Evolutionary conservation across 2,113 vertebrate genomes (phyloP).

Genomic region (Odobenus rosmarus): DNA sequence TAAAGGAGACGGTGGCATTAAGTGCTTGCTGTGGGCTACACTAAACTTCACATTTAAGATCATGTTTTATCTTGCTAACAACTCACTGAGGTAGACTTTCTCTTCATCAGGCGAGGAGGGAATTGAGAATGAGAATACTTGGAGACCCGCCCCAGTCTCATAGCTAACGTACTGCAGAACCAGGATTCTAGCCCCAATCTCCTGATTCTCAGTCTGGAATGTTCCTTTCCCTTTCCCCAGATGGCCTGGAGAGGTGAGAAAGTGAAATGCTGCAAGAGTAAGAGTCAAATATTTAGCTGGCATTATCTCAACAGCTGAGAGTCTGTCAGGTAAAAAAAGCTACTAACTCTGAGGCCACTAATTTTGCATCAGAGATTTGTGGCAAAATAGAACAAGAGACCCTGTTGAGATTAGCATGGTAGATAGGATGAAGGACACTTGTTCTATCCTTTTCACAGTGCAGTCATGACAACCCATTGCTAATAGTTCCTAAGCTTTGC

Average conservation of each 20-base stretch:
- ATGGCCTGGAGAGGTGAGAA: slow-evolving; percentile 47
- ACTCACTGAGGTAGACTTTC: background rate
- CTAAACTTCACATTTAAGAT: background rate
- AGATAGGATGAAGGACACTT: background rate
- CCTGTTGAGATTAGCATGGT: background rate
- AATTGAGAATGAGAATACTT: background rate
- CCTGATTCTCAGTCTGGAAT: background rate
- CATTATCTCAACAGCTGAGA: background rate
- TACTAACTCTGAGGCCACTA: background rate
- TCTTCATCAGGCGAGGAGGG: background rate
- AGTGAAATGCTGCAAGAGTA: background rate
- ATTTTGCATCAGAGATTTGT: background rate
- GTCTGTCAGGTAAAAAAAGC: background rate
- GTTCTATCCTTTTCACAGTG: background rate
- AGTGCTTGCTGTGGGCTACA: background rate
- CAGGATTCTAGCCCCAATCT: background rate
- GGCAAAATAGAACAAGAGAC: slow-evolving; percentile 5
- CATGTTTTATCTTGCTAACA: background rate
- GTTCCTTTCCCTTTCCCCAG: background rate
- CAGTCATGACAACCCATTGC: background rate
- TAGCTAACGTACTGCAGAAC: background rate
- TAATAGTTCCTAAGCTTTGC: background rate
- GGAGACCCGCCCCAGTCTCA: background rate
- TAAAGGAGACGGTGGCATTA: background rate
- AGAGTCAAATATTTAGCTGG: slow-evolving; percentile 13